Conservation (phyloP, 2,113 vertebrate genomes). For the Plestiodon gilberti region DNA sequence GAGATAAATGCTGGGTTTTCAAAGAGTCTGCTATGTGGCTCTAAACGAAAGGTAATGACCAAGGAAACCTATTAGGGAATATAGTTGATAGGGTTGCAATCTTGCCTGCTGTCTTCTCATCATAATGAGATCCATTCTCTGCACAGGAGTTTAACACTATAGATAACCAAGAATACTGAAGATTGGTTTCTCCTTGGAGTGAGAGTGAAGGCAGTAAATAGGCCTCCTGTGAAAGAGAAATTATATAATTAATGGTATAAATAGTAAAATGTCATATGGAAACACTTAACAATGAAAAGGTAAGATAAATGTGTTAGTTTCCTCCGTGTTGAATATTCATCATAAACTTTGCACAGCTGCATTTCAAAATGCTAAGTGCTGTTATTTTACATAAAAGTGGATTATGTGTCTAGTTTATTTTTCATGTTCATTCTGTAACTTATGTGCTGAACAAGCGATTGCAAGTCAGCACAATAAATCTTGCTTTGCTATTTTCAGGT, state of each 20-base stretch:
- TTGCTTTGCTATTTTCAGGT: constrained; percentile 43
- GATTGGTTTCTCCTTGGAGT: constrained; percentile 35
- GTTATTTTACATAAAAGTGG: constrained; percentile 50
- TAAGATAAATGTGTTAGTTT: constrained; percentile 65
- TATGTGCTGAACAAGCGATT: constrained; percentile 43
- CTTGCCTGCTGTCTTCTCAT: constrained; percentile 43
- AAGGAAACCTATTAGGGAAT: neutral
- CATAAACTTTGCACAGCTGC: constrained; percentile 65
- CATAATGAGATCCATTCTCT: constrained; percentile 42
- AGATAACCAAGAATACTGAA: constrained; percentile 51
- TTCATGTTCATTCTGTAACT: constrained; percentile 50
- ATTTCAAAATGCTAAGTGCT: constrained; percentile 64
- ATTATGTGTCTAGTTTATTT: constrained; percentile 62
- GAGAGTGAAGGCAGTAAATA: constrained; percentile 52
- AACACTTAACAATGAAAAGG: constrained; percentile 63
- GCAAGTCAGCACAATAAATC: constrained; percentile 45
- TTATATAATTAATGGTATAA: constrained; percentile 50
- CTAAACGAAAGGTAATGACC: constrained; percentile 14
- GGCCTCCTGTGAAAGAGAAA: constrained; percentile 56
- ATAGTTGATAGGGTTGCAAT: neutral
- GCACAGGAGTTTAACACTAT: constrained; percentile 52
- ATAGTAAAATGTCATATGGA: constrained; percentile 57
- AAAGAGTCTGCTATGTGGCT: neutral
- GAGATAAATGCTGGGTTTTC: neutral
- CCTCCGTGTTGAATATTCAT: constrained; percentile 67